Percentiles rank a stretch among this genome's conserved stretches.
Evolutionary conservation across 2,113 vertebrate genomes (phyloP).

Genomic region (Tauraco erythrolophus): DNA sequence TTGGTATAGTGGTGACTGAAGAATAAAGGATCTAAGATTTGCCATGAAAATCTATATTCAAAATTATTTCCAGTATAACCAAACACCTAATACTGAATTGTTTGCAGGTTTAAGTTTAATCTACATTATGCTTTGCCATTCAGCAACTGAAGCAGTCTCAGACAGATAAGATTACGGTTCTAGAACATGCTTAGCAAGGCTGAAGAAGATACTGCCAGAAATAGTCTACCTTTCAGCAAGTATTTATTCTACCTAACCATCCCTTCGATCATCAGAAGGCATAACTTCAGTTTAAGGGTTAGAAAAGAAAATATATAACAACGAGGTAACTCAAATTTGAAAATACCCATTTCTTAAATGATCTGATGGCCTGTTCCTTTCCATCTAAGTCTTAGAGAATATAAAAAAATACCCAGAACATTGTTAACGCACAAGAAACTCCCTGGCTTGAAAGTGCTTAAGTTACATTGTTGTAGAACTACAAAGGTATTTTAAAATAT

Average conservation of each 20-base stretch:
- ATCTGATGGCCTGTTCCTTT: neutral
- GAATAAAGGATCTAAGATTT: neutral
- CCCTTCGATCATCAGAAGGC: neutral
- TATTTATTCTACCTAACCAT: neutral
- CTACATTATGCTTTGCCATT: neutral
- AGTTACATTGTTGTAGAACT: neutral
- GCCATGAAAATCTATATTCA: neutral
- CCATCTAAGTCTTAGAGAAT: neutral
- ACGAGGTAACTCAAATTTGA: neutral
- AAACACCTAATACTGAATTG: neutral
- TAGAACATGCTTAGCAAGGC: neutral
- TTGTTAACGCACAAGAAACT: neutral
- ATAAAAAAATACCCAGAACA: neutral
- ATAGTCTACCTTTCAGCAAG: neutral
- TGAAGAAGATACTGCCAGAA: neutral
- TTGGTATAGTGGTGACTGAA: neutral
- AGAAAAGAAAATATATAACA: neutral
- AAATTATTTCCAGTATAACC: neutral
- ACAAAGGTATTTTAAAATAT: neutral
- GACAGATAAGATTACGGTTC: neutral
- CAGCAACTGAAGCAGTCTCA: neutral
- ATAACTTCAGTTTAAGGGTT: neutral
- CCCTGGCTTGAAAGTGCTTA: neutral
- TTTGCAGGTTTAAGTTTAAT: neutral
- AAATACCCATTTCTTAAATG: neutral